These are phyloP conservation scores for Prosopocoilus inquinatus DNA, from an alignment of 2,888 invertebrate genomes.

Conservation along the genomic window DNA sequence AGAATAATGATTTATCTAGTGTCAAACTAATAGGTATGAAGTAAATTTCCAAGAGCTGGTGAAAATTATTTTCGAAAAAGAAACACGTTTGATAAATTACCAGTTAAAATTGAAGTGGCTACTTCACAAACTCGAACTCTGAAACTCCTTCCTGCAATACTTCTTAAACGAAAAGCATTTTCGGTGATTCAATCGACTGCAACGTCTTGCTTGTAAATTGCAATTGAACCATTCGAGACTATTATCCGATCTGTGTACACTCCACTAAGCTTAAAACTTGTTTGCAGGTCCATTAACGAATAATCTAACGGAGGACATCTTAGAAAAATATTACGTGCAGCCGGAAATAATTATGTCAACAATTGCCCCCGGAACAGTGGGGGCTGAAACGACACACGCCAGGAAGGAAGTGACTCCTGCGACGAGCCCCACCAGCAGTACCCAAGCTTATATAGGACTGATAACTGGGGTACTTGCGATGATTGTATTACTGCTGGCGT, in stretches of 20 bases:
- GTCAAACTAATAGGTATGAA: no score
- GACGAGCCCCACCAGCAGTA: constrained; percentile 60
- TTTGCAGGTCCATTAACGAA: constrained; percentile 56
- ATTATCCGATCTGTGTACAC: constrained; percentile 5
- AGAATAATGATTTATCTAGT: no score
- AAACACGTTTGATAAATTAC: no score
- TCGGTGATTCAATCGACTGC: constrained; percentile 7
- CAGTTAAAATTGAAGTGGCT: no score
- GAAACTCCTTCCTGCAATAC: no score
- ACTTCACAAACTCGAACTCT: no score
- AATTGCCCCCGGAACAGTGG: constrained; percentile 45
- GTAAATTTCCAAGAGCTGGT: no score
- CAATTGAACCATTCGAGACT: constrained; percentile 9
- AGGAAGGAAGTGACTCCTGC: constrained; percentile 57
- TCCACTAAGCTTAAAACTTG: constrained; percentile 9
- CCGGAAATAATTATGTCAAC: constrained; percentile 44
- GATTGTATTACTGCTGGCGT: constrained; percentile 62
- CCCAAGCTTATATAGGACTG: constrained; percentile 60
- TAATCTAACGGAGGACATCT: constrained; percentile 60
- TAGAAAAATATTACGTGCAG: constrained; percentile 64
- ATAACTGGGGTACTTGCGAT: constrained; percentile 68
- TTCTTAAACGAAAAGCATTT: neutral
- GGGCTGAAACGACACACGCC: constrained; percentile 54
- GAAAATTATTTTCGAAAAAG: no score
- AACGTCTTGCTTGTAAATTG: constrained; percentile 7